A percentile compares a stretch with the other conserved stretches of the same genome.
phyloP scores from a whole-genome alignment of 2,797 vertebrate genomes.

The Mallotus villosus region DNA sequence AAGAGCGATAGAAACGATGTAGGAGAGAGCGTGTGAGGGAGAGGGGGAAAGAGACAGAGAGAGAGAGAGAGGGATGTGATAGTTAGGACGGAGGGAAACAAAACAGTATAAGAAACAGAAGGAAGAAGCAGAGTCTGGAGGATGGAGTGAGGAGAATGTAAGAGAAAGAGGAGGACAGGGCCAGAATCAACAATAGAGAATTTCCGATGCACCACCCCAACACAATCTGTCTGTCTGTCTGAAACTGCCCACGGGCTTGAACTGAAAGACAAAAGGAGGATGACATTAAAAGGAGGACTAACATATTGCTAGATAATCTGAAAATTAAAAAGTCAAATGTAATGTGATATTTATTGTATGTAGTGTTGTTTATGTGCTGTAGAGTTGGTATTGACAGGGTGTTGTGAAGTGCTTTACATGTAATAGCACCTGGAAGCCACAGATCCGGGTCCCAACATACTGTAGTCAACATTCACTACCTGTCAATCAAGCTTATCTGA shows the following conservation, averaged over 20 bases:
- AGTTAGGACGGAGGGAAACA: conserved; percentile 47
- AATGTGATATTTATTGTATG: no score
- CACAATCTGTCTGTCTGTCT: conserved; percentile 22
- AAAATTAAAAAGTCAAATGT: no score
- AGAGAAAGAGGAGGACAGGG: conserved; percentile 58
- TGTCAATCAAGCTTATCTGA: conserved; percentile 79
- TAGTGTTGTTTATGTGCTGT: not conserved
- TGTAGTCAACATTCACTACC: conserved; percentile 70
- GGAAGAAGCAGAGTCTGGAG: conserved; percentile 69
- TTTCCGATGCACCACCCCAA: conserved; percentile 38
- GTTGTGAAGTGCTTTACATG: not conserved
- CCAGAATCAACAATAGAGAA: conserved; percentile 68
- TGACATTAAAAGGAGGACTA: not conserved
- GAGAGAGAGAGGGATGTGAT: conserved; percentile 27
- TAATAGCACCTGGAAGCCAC: not conserved
- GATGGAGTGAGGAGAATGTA: conserved; percentile 51
- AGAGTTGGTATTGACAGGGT: not conserved
- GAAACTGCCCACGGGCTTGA: conserved; percentile 57
- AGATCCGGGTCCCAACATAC: not conserved
- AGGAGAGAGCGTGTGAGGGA: not conserved
- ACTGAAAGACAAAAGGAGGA: conserved; percentile 57
- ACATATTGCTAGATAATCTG: not conserved
- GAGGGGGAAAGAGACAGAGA: not conserved
- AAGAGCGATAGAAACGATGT: no score
- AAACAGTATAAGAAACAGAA: conserved; percentile 77